Evolutionary conservation across 2,113 vertebrate species (phyloP).

Genomic region (Xiphorhynchus elegans): DNA sequence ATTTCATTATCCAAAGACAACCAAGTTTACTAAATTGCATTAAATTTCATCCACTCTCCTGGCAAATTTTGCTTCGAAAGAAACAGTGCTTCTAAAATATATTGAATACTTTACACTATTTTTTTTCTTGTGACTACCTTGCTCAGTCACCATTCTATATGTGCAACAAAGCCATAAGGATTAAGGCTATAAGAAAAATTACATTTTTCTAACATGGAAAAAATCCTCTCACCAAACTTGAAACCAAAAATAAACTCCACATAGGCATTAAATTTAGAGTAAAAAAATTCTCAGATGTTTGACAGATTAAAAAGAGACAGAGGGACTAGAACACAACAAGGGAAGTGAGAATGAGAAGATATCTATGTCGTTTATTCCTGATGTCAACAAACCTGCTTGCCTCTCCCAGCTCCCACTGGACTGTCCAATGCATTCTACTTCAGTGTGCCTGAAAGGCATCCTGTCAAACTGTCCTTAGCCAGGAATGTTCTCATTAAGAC

Average conservation of each 20-base stretch:
- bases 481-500: background rate
- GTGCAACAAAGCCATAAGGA: background rate
- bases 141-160: background rate
- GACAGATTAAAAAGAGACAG: background rate
- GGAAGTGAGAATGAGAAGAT: background rate
- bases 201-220: background rate
- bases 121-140: background rate
- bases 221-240: background rate
- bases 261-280: background rate
- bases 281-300: background rate
- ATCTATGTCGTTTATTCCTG: background rate
- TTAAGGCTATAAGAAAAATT: background rate
- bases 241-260: fast-evolving
- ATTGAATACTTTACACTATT: background rate
- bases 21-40: background rate
- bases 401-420: background rate
- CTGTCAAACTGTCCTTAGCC: background rate
- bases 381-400: background rate
- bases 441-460: background rate
- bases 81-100: background rate
- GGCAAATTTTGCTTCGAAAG: background rate
- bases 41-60: background rate
- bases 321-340: background rate
- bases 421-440: background rate
- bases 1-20: background rate